Evolutionary conservation across 2,888 invertebrate species (phyloP).

Genomic region (Eupeodes latifasciatus): DNA sequence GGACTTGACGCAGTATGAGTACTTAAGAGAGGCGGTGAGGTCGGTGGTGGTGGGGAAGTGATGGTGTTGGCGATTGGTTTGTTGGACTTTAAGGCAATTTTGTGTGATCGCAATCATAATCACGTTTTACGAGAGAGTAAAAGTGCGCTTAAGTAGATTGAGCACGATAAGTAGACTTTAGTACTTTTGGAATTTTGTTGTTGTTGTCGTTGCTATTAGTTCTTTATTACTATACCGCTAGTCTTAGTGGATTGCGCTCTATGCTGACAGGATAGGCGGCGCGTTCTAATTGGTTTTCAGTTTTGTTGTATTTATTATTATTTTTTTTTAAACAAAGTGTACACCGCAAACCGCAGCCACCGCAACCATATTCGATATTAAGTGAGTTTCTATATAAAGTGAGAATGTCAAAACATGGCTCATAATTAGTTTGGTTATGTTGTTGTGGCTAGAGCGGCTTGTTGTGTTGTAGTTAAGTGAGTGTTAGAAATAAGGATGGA

Average conservation of each 20-base stretch:
- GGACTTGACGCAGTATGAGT: neutral
- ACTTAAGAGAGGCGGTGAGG: neutral
- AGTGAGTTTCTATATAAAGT: slow-evolving; percentile 1
- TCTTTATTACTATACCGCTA: neutral
- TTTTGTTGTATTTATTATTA: slow-evolving; percentile 2
- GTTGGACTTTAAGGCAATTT: neutral
- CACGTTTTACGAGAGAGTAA: slow-evolving; percentile 71
- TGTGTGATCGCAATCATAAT: slow-evolving; percentile 67
- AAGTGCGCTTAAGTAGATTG: slow-evolving; percentile 66
- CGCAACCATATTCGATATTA: neutral
- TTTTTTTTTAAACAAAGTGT: neutral
- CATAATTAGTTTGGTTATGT: slow-evolving; percentile 41
- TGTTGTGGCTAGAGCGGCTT: slow-evolving; percentile 12
- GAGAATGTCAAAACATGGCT: slow-evolving; percentile 53
- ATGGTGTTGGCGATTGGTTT: neutral
- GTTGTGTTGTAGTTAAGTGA: neutral
- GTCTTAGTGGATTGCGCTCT: neutral
- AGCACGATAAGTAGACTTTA: slow-evolving; percentile 63
- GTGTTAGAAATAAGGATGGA: slow-evolving; percentile 32
- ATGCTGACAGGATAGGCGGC: slow-evolving; percentile 22
- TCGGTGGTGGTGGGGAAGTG: neutral
- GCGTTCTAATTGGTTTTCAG: slow-evolving; percentile 47
- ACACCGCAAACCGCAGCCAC: neutral
- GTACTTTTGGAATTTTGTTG: slow-evolving; percentile 32
- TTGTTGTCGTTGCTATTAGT: slow-evolving; percentile 21